Base-by-base conservation (phyloP, 1,140 invertebrate genomes). In the Aleiodes sp. region DNA sequence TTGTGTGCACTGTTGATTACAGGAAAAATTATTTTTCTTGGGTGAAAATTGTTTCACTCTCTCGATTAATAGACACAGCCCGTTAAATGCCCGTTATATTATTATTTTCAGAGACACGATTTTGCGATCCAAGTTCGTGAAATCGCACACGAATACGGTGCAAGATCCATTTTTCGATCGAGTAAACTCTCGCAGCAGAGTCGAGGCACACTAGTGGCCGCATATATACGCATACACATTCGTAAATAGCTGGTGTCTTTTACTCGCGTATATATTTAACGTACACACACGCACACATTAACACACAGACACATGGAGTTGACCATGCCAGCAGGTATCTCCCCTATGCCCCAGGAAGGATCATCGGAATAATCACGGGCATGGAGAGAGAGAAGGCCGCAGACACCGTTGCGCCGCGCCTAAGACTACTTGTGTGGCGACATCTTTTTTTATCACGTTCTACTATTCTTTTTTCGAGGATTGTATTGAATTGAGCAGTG, bases 161-260 rank as follows among this genome's bases (percentile, higher is more conserved):
- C 43, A 76, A 78, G 72, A 76, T 72, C 71, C 76, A 80, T 80
- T 75, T 78, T 73, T 80, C 74, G 71, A 78, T 78, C 68, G 69
- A 70, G 72, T 71, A 65, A 68, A 61, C 63, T 37, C 35, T 65
- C 14, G 21, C 6, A 19, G 31, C 28, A 31, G 43, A 28, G 29
- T n/a, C 43, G 28, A 35, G 29, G 56, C 16, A 39, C 35, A 63
- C 35, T 14, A 24, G 19, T 35, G 8, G 16, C 12, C 35, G 24
- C n/a, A n/a, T 56, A 61, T 61, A 29, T 68, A 68, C 31, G 31
- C 21, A 24, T 21, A 46, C 33, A 26, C 57, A 24, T 57, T 26
- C 37, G 3, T 2, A 29, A 29, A 7, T 39, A 64, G 9, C 63
- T 52, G 43, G 63, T 59, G 33, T 59, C 12, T 24, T 9, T 56